These are phyloP conservation scores for Gymnarchus niloticus DNA, from an alignment of 2,113 vertebrate species.

Conservation along the genomic window DNA sequence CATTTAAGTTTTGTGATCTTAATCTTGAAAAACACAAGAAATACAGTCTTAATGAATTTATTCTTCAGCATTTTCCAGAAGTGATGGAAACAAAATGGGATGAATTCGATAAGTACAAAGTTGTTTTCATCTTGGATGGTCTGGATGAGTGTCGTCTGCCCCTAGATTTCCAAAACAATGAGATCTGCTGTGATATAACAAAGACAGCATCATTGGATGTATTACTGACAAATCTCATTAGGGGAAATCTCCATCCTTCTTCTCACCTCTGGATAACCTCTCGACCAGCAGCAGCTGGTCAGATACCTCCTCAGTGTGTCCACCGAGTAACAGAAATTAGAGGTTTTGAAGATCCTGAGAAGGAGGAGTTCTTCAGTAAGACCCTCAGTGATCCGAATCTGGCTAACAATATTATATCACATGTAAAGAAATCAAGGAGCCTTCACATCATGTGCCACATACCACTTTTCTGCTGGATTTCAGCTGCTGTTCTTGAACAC, in stretches of 20 bases:
- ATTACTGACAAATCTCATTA: neutral
- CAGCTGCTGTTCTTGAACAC: neutral
- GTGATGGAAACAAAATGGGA: neutral
- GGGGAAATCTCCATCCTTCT: neutral
- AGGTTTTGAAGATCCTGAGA: constrained; percentile 1
- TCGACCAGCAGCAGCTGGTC: constrained; percentile 11
- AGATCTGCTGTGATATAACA: neutral
- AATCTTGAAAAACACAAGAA: neutral
- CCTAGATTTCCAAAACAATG: constrained; percentile 15
- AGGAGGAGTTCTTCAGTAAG: constrained; percentile 8
- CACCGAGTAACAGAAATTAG: neutral
- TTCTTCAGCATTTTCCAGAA: constrained; percentile 4
- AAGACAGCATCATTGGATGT: neutral
- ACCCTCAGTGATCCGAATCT: neutral
- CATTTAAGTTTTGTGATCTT: constrained; percentile 8
- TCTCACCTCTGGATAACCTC: constrained; percentile 14
- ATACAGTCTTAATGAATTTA: neutral
- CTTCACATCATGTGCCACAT: constrained; percentile 9
- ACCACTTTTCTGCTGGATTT: constrained; percentile 18
- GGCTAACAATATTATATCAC: neutral
- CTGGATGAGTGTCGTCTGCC: constrained; percentile 7
- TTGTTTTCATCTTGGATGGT: constrained; percentile 4
- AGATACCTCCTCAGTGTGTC: neutral
- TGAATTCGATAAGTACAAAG: neutral
- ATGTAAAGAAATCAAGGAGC: neutral